A percentile compares a stretch with the other conserved stretches of the same genome.
These are phyloP conservation scores for Iguana delicatissima DNA, from an alignment of 2,797 vertebrate species.

Conservation along the genomic window DNA sequence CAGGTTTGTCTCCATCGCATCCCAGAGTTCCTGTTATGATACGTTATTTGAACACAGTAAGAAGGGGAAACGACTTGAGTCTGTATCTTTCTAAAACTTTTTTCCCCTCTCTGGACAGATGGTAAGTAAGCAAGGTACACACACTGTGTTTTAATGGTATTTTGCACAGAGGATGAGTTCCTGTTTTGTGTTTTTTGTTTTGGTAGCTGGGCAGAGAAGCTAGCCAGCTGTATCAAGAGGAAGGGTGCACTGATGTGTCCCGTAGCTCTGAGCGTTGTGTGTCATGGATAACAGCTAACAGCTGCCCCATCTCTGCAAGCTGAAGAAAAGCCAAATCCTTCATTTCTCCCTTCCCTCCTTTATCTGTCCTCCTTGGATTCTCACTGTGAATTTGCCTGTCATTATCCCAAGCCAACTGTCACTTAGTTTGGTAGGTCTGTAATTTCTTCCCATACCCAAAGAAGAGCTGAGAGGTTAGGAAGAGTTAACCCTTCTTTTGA, in stretches of 20 bases:
- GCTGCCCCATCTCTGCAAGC: not conserved
- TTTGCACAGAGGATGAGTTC: not conserved
- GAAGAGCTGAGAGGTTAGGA: conserved; percentile 27
- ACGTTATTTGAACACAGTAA: not conserved
- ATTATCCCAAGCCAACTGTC: conserved; percentile 59
- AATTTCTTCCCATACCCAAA: conserved; percentile 40
- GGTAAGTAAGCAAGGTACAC: too few species aligned
- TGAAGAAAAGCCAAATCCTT: conserved; percentile 9
- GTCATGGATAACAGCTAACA: too few species aligned
- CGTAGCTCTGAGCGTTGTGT: too few species aligned
- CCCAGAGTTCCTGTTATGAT: not conserved
- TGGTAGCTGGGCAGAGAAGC: not conserved
- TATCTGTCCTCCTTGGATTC: conserved; percentile 50
- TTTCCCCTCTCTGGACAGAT: not conserved
- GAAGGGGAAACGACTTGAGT: conserved; percentile 45
- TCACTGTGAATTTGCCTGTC: conserved; percentile 39
- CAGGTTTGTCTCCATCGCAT: conserved; percentile 13
- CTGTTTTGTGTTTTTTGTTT: not conserved
- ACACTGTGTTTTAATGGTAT: not conserved
- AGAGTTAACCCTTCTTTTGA: conserved; percentile 46
- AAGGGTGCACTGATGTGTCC: not conserved
- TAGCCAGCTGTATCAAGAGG: not conserved
- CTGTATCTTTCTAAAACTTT: conserved; percentile 29
- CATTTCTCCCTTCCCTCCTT: conserved; percentile 26
- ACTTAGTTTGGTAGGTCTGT: conserved; percentile 34